phyloP scores from a whole-genome alignment of 1,140 invertebrate species.

The Radopholus similis region DNA sequence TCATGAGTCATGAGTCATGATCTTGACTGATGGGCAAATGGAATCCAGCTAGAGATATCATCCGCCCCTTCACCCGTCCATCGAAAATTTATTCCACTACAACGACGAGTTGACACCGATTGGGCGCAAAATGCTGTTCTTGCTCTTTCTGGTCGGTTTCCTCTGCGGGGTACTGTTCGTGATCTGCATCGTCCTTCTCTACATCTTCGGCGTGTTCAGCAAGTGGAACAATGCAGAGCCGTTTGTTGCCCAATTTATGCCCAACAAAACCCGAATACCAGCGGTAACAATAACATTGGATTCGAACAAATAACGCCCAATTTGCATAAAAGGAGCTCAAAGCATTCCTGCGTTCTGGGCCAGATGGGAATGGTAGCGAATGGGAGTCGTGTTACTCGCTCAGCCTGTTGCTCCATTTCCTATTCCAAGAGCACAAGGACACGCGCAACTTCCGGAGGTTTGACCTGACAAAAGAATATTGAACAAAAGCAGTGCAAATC shows the following conservation, averaged over 20 bases:
- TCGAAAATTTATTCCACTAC: too few species aligned
- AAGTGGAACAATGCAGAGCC: not conserved
- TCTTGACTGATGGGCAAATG: too few species aligned
- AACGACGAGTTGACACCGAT: too few species aligned
- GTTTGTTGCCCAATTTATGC: slow-evolving; percentile 42
- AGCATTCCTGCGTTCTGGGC: slow-evolving; percentile 39
- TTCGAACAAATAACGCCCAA: slow-evolving; percentile 4
- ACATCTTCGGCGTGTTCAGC: slow-evolving; percentile 28
- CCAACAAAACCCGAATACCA: slow-evolving; percentile 36
- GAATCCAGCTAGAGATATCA: too few species aligned
- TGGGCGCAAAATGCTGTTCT: slow-evolving; percentile 18
- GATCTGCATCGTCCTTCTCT: slow-evolving; percentile 12
- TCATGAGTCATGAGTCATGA: too few species aligned
- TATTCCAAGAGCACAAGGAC: slow-evolving; percentile 56
- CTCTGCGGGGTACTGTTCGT: slow-evolving; percentile 32
- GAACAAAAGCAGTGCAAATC: not conserved
- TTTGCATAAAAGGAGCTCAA: slow-evolving; percentile 37
- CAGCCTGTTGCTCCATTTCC: slow-evolving; percentile 49
- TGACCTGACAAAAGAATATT: not conserved
- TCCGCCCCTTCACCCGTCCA: too few species aligned
- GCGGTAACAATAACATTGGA: slow-evolving; percentile 15
- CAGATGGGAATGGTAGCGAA: slow-evolving; percentile 45
- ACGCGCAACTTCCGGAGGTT: slow-evolving; percentile 50
- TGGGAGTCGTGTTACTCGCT: slow-evolving; percentile 47
- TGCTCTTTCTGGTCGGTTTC: slow-evolving; percentile 32